phyloP scores from a whole-genome alignment of 2,797 vertebrate species.

The Manis pentadactyla region DNA sequence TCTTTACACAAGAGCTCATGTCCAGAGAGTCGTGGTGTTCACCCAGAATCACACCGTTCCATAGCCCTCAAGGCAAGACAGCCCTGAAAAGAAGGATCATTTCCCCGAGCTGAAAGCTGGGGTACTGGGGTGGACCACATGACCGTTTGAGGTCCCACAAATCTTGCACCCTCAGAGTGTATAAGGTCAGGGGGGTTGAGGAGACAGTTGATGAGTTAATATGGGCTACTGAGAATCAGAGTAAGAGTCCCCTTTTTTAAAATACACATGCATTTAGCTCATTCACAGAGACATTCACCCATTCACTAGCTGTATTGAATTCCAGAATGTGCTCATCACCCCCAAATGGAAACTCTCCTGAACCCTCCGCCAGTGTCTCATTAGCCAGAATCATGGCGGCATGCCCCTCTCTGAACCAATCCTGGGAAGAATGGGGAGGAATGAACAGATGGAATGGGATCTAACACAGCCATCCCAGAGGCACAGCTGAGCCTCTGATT shows the following conservation, averaged over 20 bases:
- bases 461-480: not conserved
- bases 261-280: too few relatives aligned
- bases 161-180: not conserved
- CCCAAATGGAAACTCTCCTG: not conserved
- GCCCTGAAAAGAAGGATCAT: not conserved
- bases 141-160: not conserved
- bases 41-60: too few relatives aligned
- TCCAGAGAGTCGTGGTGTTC: not conserved
- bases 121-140: not conserved
- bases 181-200: too few relatives aligned
- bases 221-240: too few relatives aligned
- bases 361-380: not conserved
- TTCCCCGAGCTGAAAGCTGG: not conserved
- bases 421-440: not conserved
- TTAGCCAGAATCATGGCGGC: not conserved
- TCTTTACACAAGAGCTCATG: not conserved
- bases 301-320: too few relatives aligned
- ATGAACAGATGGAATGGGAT: too few relatives aligned
- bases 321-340: not conserved
- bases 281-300: too few relatives aligned
- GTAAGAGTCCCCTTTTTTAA: too few relatives aligned
- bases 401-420: not conserved
- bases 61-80: not conserved
- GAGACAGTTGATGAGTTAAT: not conserved
- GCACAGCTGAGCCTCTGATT: not conserved